Evolutionary conservation across 2,797 vertebrate genomes (phyloP), one percentile per base, ranked within the genome.

Genomic region (Argentina silus): DNA sequence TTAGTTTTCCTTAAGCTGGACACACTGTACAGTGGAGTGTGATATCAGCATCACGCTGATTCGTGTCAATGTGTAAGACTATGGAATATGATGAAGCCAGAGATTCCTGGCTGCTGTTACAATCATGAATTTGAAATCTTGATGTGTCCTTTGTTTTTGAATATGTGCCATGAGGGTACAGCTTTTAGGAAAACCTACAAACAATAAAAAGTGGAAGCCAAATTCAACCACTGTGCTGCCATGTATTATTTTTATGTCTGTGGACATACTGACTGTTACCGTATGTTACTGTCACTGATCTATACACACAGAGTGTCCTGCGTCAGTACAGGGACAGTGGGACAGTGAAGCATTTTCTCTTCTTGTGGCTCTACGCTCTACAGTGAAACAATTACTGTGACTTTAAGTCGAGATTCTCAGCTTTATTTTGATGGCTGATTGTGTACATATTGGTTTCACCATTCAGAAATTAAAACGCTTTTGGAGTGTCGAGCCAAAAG

Each of bases 191-290:
- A 78, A 81, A 72, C 48, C 3, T 23, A 77, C 10, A 82, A 82
- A 80, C 67, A 74, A 84, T 90, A 90, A 81, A 91, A 93, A 80
- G 80, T 86, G 75, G 76, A 79, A 78, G 81, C 76, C 79, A 81
- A 42, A 42, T 60, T 36, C 3, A 2, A 21, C 0, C 57, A 36
- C 2, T 36, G 27, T 15, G 14, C 51, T 53, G n/a, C n/a, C n/a
- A n/a, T n/a, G 14, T n/a, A 17, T 53, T 50, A 50, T 50, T 11
- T 36, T 36, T 36, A 36, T 36, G 4, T 36, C 4, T 36, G 1
- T 36, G 4, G 4, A 36, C 1, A 36, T 36, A 36, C 27, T 36
- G 27, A 36, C 27, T 36, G 27, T 36, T n/a, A n/a, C n/a, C n/a
- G n/a, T n/a, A n/a, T n/a, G n/a, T n/a, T n/a, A n/a, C n/a, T n/a